A percentile compares a stretch with the other conserved stretches of the same genome.
phyloP scores from a whole-genome alignment of 2,113 vertebrate species.

The Dunckerocampus dactyliophorus region DNA sequence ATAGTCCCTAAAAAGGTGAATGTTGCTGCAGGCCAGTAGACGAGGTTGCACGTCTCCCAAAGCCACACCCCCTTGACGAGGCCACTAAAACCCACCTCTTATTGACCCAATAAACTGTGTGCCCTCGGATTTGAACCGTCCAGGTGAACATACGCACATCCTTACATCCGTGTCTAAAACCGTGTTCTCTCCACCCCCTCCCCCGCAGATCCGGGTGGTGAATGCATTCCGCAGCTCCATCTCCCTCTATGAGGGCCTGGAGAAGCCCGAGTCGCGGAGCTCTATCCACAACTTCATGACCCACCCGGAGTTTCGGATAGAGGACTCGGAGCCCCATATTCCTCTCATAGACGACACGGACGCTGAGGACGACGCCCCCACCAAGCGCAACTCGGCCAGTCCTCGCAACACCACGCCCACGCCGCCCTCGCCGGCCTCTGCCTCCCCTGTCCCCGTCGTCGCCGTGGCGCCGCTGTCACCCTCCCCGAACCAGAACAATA shows the following conservation, averaged over 20 bases:
- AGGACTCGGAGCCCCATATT: slow-evolving; percentile 98
- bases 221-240: slow-evolving; percentile 99
- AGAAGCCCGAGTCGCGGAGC: slow-evolving; percentile 93
- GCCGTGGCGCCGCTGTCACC: slow-evolving; percentile 58
- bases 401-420: slow-evolving; percentile 77
- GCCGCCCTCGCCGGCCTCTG: slow-evolving; percentile 78
- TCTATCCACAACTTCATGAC: slow-evolving; percentile 99
- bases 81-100: slow-evolving; percentile 46
- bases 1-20: background rate
- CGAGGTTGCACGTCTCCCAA: slow-evolving; percentile 45
- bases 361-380: slow-evolving; percentile 95
- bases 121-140: background rate
- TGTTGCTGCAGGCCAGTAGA: background rate
- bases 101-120: slow-evolving; percentile 38
- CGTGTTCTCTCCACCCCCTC: slow-evolving; percentile 19
- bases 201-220: slow-evolving; percentile 97
- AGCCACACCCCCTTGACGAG: slow-evolving; percentile 69
- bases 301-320: slow-evolving; percentile 98
- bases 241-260: slow-evolving; percentile 96
- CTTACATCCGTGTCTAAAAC: slow-evolving; percentile 39
- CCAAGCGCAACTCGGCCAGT: slow-evolving; percentile 90
- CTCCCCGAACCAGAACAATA: slow-evolving; percentile 99
- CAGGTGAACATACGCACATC: background rate
- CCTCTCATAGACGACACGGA: slow-evolving; percentile 98
- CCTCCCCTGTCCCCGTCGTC: slow-evolving; percentile 67